Evolutionary conservation across 64 coral and sea anemone species (phyloP).

Genomic region (Astreopora myriophthalma): DNA sequence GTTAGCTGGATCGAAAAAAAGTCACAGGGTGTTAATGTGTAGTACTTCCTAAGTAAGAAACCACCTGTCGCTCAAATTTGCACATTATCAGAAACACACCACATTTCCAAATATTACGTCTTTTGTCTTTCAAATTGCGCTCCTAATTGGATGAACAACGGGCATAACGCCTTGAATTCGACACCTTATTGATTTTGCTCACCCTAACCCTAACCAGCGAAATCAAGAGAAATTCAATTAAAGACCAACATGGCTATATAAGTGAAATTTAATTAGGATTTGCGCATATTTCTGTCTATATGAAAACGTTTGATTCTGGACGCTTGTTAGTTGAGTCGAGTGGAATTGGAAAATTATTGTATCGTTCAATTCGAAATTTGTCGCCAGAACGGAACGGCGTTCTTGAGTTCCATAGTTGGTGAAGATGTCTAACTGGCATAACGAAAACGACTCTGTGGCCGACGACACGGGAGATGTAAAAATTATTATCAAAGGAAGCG

Average conservation of each 20-base stretch:
- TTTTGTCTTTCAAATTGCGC: constrained; percentile 63
- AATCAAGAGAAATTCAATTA: constrained; percentile 24
- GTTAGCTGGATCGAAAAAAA: not conserved
- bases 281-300: not conserved
- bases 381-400: not conserved
- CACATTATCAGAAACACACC: not conserved
- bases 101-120: constrained; percentile 19
- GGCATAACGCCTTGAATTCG: not conserved
- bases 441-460: not conserved
- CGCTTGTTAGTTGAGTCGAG: no score
- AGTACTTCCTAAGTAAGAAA: not conserved
- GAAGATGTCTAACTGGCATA: constrained; percentile 16
- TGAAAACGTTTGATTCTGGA: not conserved
- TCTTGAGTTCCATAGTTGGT: not conserved
- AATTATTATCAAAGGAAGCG: constrained; percentile 67
- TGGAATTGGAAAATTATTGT: not conserved
- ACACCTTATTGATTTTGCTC: constrained; percentile 43
- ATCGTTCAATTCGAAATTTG: not conserved
- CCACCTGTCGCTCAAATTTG: constrained; percentile 13
- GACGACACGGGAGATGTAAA: constrained; percentile 61
- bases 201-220: not conserved
- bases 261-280: not conserved
- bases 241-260: constrained; percentile 2
- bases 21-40: constrained; percentile 12
- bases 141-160: constrained; percentile 60